Evolutionary conservation across 1,140 invertebrate genomes (phyloP).

Genomic region (Orchesella cincta): DNA sequence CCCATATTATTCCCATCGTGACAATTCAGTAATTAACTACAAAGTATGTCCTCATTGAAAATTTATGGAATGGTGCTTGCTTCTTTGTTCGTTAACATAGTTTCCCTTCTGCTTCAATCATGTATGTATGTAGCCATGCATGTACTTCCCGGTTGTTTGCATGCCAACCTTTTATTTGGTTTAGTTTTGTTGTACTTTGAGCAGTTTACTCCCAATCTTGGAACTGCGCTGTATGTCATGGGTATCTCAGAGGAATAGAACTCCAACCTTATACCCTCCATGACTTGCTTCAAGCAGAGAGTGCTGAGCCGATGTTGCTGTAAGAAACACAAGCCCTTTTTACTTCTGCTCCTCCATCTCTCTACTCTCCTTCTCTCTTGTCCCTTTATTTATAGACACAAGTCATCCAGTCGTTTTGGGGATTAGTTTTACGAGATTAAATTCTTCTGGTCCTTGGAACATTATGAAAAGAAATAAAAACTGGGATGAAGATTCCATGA

Average conservation of each 20-base stretch:
- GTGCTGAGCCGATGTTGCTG: no score
- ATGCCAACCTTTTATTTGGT: no score
- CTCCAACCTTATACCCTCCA: no score
- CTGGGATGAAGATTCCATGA: background rate
- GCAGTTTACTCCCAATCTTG: no score
- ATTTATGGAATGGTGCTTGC: constrained; percentile 23
- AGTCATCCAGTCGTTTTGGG: background rate
- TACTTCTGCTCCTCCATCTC: background rate
- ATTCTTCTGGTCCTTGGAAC: background rate
- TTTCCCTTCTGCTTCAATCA: background rate
- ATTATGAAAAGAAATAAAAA: background rate
- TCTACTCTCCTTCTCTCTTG: background rate
- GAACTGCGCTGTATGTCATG: no score
- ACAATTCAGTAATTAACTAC: constrained; percentile 52
- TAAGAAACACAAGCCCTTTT: no score
- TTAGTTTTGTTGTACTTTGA: no score
- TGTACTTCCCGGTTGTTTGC: no score
- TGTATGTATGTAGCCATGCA: no score
- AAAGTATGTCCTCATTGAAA: constrained; percentile 49
- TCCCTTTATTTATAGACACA: background rate
- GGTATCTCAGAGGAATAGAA: no score
- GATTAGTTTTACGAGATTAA: background rate
- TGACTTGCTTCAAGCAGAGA: no score
- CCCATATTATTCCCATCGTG: constrained; percentile 50
- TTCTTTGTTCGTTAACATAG: constrained; percentile 4